Evolutionary conservation across 2,888 invertebrate species (phyloP), one percentile per base, ranked within the genome.

Genomic region (Leptopilina myrica): DNA sequence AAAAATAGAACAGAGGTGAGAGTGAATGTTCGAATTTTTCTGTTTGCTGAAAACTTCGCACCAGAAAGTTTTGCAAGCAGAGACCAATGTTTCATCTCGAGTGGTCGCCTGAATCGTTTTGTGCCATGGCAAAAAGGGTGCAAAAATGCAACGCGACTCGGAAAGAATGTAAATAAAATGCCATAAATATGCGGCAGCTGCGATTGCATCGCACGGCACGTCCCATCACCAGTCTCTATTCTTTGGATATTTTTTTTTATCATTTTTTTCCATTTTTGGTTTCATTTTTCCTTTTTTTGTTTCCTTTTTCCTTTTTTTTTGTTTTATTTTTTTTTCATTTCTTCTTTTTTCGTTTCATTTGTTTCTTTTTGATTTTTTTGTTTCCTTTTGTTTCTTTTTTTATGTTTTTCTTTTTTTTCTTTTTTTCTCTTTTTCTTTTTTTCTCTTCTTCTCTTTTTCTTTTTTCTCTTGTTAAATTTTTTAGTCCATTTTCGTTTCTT

Each of bases 161-260:
- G 43, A 76, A 43, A 67, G 86, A 86, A 86, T 87, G 87, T 84
- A 86, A 87, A 87, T 87, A 86, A 84, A 85, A 83, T 67, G 82
- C 82, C 81, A 84, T 86, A 84, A 82, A 86, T 78, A 77, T 67
- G 66, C 77, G 56, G 64, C 56, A 77, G 75, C 76, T 76, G 79
- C 80, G 80, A 85, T 84, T 82, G 80, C 80, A 79, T 46, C 66
- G 66, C 76, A 43, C 43, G 64, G 59, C 77, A 67, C 77, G 15
- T 69, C 46, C 43, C 46, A 69, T 26, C 62, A 49, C 26, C 46
- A 59, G 69, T 15, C 15, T 46, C 56, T 77, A 59, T 77, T 59
- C 40, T 53, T 66, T 15, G 59, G 15, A 77, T 67, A 33, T 33
- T 33, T 33, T 33, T 26, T 33, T 2, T 33, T 33, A 33, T 33